Conservation (phyloP, 1,140 invertebrate species). For the Saxidomus purpurata region DNA sequence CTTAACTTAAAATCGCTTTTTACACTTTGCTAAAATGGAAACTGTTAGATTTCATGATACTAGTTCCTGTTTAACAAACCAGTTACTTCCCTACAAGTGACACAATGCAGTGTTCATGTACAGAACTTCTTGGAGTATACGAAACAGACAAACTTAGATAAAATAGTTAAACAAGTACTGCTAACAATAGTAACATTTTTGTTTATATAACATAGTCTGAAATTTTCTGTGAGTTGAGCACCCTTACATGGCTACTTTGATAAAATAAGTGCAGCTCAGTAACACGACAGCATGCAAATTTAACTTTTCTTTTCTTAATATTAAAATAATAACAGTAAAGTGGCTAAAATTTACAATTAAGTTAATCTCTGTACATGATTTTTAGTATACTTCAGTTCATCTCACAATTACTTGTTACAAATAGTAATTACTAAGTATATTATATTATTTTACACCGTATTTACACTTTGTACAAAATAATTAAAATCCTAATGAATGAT, state of each 20-base stretch:
- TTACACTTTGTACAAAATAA: conserved; percentile 63
- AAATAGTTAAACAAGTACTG: no score
- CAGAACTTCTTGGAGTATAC: no score
- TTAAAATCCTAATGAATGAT: conserved; percentile 55
- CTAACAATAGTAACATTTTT: no score
- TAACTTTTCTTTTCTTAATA: background rate
- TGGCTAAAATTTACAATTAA: conserved; percentile 42
- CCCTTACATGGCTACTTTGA: background rate
- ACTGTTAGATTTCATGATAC: no score
- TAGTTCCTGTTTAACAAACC: no score
- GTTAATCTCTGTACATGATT: conserved; percentile 56
- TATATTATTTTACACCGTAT: conserved; percentile 68
- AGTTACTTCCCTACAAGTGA: no score
- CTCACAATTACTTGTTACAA: conserved; percentile 44
- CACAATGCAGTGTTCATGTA: no score
- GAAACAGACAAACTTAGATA: no score
- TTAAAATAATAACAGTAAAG: conserved; percentile 16
- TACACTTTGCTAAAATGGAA: no score
- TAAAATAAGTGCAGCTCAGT: background rate
- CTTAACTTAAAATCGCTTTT: no score
- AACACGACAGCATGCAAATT: background rate
- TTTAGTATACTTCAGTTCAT: conserved; percentile 24
- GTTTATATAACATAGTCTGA: no score
- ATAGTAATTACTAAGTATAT: conserved; percentile 65
- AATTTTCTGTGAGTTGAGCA: conserved; percentile 1